These are phyloP conservation scores for Cryptotis parvus DNA, from an alignment of 2,113 vertebrate species.

Conservation along the genomic window DNA sequence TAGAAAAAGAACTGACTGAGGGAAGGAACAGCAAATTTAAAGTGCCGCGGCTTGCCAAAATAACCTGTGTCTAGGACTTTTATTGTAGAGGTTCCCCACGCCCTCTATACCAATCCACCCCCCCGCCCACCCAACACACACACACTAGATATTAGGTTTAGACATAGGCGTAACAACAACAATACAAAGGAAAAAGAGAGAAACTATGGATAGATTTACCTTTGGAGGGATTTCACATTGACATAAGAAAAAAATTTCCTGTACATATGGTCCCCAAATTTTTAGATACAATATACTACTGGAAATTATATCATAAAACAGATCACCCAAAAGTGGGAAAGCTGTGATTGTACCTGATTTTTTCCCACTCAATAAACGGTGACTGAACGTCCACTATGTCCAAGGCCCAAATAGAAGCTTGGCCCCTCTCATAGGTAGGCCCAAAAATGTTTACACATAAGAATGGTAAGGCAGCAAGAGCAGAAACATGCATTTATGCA, in stretches of 20 bases:
- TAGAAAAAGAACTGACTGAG: constrained; percentile 16
- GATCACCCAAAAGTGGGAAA: constrained; percentile 72
- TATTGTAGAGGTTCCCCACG: neutral
- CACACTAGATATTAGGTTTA: neutral
- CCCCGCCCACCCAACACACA: no score
- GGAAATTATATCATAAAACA: constrained; percentile 74
- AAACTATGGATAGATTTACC: constrained; percentile 40
- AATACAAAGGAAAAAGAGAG: neutral
- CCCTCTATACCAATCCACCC: no score
- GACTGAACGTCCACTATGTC: constrained; percentile 54
- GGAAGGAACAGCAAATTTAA: neutral
- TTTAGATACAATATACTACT: constrained; percentile 80
- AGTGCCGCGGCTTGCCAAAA: neutral
- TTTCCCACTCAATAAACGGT: constrained; percentile 69
- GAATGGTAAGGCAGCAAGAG: neutral
- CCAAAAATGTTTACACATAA: neutral
- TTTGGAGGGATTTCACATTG: constrained; percentile 70
- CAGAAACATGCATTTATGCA: neutral
- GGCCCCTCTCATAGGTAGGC: neutral
- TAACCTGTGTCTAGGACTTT: neutral
- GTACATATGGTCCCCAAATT: constrained; percentile 77
- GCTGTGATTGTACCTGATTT: constrained; percentile 54
- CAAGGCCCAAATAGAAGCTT: constrained; percentile 26
- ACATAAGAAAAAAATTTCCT: constrained; percentile 79
- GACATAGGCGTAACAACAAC: neutral